Base-by-base conservation (phyloP, 30 jellyfish, hydroid and myxozoan species). In the Turritopsis rubra region DNA sequence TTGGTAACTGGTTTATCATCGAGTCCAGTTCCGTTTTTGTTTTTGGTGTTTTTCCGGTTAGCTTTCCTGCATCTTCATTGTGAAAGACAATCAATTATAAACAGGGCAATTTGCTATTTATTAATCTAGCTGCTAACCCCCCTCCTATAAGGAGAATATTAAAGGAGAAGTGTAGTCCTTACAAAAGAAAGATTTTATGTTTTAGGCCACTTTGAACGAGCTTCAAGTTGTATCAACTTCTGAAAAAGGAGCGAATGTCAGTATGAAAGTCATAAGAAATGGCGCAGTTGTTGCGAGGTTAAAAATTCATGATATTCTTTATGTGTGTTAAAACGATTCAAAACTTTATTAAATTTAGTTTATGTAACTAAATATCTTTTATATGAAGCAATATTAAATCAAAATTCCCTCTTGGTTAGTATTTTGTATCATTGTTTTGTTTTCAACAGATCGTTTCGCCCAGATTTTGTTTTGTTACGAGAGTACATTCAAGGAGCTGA, bases 361-460 rank as follows among this genome's bases (percentile, higher is more conserved):
- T n/a, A n/a, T n/a, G n/a, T n/a, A n/a, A n/a, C n/a, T n/a, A n/a
- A n/a, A n/a, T n/a, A n/a, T n/a, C n/a, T n/a, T n/a, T n/a, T n/a
- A n/a, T n/a, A n/a, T n/a, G n/a, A n/a, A n/a, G n/a, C n/a, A n/a
- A n/a, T n/a, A n/a, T n/a, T n/a, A n/a, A n/a, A n/a, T n/a, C n/a
- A n/a, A n/a, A n/a, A n/a, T n/a, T n/a, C n/a, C n/a, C n/a, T 41
- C 60, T 41, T 41, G 5, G 9, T 41, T 3, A 41, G 13, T 13
- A 3, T 41, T 41, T 3, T 16, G 1, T 7, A 7, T n/a, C n/a
- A 3, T 53, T 53, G 29, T 31, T 22, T 78, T 71, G 18, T n/a
- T n/a, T n/a, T n/a, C n/a, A n/a, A n/a, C 79, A 92, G 98, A 83
- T 87, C 96, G 21, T 88, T 92, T 81, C 94, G 96, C 22, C 98